These are phyloP conservation scores for Oreotragus oreotragus DNA, from an alignment of 2,113 vertebrate species.

Conservation along the genomic window DNA sequence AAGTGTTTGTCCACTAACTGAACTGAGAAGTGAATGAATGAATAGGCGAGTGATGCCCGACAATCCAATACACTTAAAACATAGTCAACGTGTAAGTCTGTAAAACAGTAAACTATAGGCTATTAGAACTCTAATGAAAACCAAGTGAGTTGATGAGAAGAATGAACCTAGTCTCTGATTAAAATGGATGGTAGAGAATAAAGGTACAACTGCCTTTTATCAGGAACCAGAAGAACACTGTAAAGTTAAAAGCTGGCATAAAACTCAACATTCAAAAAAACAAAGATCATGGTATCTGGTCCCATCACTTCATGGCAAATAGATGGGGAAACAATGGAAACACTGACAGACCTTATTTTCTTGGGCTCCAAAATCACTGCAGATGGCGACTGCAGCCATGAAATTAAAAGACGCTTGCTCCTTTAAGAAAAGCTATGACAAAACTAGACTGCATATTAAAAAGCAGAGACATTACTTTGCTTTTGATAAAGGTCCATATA, in stretches of 20 bases:
- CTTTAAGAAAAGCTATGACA: neutral
- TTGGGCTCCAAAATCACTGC: neutral
- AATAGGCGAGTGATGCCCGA: neutral
- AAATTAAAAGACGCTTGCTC: neutral
- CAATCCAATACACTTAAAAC: neutral
- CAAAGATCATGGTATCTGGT: neutral
- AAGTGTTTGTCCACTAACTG: neutral
- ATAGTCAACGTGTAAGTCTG: neutral
- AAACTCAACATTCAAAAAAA: neutral
- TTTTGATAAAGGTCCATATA: neutral
- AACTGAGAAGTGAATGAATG: neutral
- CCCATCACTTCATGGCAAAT: neutral
- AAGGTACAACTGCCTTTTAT: neutral
- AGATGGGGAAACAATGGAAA: neutral
- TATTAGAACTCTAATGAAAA: neutral
- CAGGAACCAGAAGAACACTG: neutral
- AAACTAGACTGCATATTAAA: neutral
- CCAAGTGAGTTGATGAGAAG: neutral
- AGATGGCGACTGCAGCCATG: neutral
- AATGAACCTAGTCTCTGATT: neutral
- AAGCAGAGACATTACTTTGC: neutral
- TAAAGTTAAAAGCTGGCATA: neutral
- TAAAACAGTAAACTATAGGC: neutral
- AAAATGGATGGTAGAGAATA: neutral
- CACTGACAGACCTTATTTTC: neutral